Percentiles rank a stretch among this genome's conserved stretches.
phyloP scores from a whole-genome alignment of 2,113 vertebrate species.

The Nesogale talazaci region DNA sequence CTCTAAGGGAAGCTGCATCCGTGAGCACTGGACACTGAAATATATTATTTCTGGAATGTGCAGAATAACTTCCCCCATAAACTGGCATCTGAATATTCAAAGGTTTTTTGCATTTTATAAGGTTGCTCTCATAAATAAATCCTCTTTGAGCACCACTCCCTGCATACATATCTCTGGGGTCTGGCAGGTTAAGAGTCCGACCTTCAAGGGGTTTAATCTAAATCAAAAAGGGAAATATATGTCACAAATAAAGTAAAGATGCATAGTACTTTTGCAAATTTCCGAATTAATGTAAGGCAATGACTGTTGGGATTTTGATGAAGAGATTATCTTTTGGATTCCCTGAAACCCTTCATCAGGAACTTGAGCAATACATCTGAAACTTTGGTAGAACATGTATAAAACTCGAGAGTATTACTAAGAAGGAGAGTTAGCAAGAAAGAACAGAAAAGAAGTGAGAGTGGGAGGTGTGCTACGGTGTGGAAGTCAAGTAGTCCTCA shows the following conservation, averaged over 20 bases:
- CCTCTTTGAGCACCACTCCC: not conserved
- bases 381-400: not conserved
- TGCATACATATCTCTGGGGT: not conserved
- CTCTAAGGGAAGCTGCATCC: not conserved
- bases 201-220: constrained; percentile 1
- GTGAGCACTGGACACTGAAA: constrained; percentile 7
- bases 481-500: not conserved
- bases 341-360: not conserved
- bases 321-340: not conserved
- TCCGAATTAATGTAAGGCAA: not conserved
- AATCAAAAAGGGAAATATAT: not conserved
- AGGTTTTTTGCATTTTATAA: constrained; percentile 22
- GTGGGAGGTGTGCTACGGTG: not conserved
- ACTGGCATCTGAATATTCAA: not conserved
- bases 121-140: constrained; percentile 1
- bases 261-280: not conserved
- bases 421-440: not conserved
- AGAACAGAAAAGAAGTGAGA: not conserved
- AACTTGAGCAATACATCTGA: not conserved
- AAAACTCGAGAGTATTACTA: not conserved
- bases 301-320: not conserved
- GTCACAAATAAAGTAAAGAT: not conserved
- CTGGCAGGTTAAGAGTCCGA: not conserved
- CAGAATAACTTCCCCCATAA: not conserved
- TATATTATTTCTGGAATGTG: constrained; percentile 1